A percentile compares a stretch with the other conserved stretches of the same genome.
These are phyloP conservation scores for Lasiurus cinereus DNA, from an alignment of 2,113 vertebrate species.

Conservation along the genomic window DNA sequence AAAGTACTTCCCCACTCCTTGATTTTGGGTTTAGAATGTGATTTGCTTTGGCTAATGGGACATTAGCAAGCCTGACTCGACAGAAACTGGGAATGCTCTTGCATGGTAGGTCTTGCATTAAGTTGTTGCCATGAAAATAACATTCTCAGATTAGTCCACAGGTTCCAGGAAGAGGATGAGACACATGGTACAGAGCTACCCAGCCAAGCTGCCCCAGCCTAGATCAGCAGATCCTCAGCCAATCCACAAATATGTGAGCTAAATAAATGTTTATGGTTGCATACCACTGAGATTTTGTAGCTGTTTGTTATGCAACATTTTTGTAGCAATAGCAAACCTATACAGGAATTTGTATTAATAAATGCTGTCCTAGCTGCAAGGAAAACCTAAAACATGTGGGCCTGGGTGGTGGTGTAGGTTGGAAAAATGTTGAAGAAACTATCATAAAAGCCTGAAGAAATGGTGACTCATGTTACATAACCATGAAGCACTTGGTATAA, in stretches of 20 bases:
- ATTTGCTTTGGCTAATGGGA: slow-evolving; percentile 14
- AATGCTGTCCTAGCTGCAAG: background rate
- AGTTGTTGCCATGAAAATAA: background rate
- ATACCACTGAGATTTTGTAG: slow-evolving; percentile 1
- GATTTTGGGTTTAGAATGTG: background rate
- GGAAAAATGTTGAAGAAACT: slow-evolving; percentile 25
- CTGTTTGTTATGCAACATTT: slow-evolving; percentile 38
- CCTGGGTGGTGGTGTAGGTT: background rate
- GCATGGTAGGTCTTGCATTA: background rate
- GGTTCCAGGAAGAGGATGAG: background rate
- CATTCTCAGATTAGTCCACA: background rate
- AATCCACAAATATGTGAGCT: background rate
- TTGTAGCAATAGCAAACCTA: slow-evolving; percentile 36
- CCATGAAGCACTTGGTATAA: slow-evolving; percentile 1
- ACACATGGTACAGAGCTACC: background rate
- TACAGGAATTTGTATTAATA: slow-evolving; percentile 6
- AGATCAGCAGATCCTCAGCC: background rate
- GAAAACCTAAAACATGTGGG: slow-evolving; percentile 25
- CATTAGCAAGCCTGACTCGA: background rate
- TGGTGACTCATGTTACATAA: background rate
- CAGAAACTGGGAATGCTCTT: background rate
- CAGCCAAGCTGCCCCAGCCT: background rate
- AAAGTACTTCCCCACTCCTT: background rate
- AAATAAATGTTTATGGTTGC: background rate
- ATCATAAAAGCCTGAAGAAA: slow-evolving; percentile 28